Percentiles rank a stretch among this genome's conserved stretches.
These are phyloP conservation scores for Petrocephalus microphthalmus DNA, from an alignment of 2,113 vertebrate genomes.

Conservation along the genomic window DNA sequence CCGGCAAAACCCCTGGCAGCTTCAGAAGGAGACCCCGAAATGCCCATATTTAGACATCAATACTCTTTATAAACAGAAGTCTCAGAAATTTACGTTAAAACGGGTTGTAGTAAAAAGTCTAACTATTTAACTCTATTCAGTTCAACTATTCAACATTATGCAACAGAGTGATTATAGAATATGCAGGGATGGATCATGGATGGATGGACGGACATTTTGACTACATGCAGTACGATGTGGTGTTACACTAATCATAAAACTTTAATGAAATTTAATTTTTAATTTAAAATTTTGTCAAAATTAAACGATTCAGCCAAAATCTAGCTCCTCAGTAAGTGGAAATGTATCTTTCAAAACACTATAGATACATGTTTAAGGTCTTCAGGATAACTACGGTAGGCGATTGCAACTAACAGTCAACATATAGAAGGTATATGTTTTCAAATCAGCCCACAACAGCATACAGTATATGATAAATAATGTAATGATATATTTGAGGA, in stretches of 20 bases:
- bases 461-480: background rate
- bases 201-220: background rate
- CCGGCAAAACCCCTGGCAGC: background rate
- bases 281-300: background rate
- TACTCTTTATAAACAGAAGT: background rate
- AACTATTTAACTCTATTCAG: background rate
- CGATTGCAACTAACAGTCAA: background rate
- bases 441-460: no score
- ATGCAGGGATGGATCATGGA: background rate
- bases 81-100: background rate
- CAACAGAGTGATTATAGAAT: background rate
- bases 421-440: background rate
- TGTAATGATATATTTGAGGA: constrained; percentile 19
- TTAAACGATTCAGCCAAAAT: background rate
- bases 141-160: background rate
- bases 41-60: background rate
- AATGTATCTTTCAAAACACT: background rate
- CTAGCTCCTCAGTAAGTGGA: background rate
- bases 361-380: background rate
- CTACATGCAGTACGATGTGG: background rate
- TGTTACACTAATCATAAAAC: background rate
- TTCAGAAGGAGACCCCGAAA: background rate
- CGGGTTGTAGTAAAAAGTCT: background rate
- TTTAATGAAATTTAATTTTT: no score
- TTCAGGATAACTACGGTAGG: background rate